These are phyloP conservation scores for Amia ocellicauda DNA, from an alignment of 2,113 vertebrate genomes.

Conservation along the genomic window DNA sequence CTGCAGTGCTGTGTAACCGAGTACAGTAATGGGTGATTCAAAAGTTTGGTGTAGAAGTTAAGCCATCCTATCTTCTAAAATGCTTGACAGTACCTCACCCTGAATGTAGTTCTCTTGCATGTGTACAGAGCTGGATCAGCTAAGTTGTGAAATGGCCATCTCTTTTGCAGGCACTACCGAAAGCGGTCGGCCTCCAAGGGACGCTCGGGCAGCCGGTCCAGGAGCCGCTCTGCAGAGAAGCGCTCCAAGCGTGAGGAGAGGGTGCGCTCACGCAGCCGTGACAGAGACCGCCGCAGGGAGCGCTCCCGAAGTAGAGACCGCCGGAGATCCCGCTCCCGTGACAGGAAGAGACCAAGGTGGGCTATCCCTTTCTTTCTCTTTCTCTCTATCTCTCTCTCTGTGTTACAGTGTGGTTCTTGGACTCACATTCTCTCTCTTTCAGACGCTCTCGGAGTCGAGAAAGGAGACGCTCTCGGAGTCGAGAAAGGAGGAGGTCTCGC, in stretches of 20 bases:
- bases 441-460: conserved; percentile 84
- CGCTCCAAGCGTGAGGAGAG: conserved; percentile 86
- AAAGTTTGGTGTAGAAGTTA: too few species aligned
- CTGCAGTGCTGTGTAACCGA: too few species aligned
- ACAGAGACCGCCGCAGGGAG: conserved; percentile 70
- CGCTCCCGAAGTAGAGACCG: conserved; percentile 87
- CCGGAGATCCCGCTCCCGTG: conserved; percentile 86
- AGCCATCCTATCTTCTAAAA: too few species aligned
- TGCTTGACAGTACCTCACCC: too few species aligned
- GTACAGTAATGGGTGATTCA: too few species aligned
- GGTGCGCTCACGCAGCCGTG: conserved; percentile 70
- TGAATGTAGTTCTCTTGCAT: too few species aligned
- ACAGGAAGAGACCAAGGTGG: conserved; percentile 85
- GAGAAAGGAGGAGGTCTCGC: conserved; percentile 77
- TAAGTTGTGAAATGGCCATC: background rate
- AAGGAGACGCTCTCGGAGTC: conserved; percentile 82
- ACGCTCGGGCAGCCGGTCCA: conserved; percentile 81
- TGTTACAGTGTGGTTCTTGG: background rate
- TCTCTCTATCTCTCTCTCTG: too few species aligned
- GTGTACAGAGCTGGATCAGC: background rate
- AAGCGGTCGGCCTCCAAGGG: conserved; percentile 87
- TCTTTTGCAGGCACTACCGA: conserved; percentile 79
- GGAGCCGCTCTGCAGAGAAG: conserved; percentile 92
- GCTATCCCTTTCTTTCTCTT: background rate
- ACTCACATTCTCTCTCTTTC: background rate